Percentiles rank a stretch among this genome's conserved stretches.
These are phyloP conservation scores for Isurus oxyrinchus DNA, from an alignment of 2,113 vertebrate species.

Conservation along the genomic window DNA sequence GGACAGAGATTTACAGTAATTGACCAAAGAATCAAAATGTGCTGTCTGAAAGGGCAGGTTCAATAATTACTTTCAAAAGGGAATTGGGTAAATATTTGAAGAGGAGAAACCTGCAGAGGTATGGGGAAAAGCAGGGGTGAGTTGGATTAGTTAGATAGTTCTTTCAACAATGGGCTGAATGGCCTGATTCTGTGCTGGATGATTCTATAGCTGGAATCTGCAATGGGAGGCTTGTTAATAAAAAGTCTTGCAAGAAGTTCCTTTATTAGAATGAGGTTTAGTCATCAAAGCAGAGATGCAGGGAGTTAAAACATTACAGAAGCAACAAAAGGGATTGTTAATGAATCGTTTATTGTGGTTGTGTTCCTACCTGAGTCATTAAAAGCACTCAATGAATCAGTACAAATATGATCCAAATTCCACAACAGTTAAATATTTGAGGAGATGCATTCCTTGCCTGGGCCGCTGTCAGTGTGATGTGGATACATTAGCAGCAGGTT, in stretches of 20 bases:
- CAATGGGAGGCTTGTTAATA: background rate
- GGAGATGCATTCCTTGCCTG: background rate
- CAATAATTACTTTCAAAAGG: background rate
- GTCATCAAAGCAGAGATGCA: background rate
- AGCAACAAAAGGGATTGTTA: background rate
- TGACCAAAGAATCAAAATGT: background rate
- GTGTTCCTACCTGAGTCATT: background rate
- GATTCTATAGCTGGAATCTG: background rate
- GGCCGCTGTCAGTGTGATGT: background rate
- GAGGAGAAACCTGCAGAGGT: background rate
- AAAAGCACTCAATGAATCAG: background rate
- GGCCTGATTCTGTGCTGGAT: background rate
- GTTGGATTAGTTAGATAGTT: background rate
- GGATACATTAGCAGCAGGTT: background rate
- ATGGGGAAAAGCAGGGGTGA: background rate
- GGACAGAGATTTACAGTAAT: background rate
- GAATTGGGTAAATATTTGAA: background rate
- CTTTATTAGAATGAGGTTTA: background rate
- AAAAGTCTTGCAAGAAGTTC: background rate
- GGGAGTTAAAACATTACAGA: background rate
- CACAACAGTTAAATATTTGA: background rate
- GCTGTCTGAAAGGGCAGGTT: too few relatives aligned
- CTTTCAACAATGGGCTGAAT: background rate
- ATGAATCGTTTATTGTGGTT: background rate
- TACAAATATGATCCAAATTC: background rate